Evolutionary conservation across 2,888 invertebrate genomes (phyloP).

Genomic region (Pollenia angustigena): DNA sequence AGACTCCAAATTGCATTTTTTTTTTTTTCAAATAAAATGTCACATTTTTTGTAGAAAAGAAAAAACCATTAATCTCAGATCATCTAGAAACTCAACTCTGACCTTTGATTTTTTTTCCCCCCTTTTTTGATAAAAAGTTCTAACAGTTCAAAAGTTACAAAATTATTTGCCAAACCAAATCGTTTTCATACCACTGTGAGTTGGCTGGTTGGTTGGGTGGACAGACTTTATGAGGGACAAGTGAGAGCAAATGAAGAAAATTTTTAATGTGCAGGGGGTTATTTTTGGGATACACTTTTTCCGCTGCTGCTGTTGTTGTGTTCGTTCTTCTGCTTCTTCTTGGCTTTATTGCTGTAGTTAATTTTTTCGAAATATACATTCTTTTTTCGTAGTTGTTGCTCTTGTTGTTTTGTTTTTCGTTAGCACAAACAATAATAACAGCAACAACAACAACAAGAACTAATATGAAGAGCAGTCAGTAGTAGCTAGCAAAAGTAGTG

Average conservation of each 20-base stretch:
- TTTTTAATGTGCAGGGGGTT: slow-evolving; percentile 78
- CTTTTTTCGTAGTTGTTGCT: slow-evolving; percentile 44
- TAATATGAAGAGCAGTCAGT: slow-evolving; percentile 69
- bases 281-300: slow-evolving; percentile 79
- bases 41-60: too few species aligned
- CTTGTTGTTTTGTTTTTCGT: slow-evolving; percentile 53
- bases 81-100: too few species aligned
- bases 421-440: slow-evolving; percentile 61
- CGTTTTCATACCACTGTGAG: neutral
- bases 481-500: slow-evolving; percentile 69
- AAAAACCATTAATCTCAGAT: too few species aligned
- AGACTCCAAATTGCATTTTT: too few species aligned
- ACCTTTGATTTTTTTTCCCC: too few species aligned
- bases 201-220: slow-evolving; percentile 26
- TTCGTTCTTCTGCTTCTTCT: slow-evolving; percentile 27
- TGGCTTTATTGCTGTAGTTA: slow-evolving; percentile 67
- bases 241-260: slow-evolving; percentile 59
- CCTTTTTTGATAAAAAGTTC: too few species aligned
- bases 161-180: too few species aligned
- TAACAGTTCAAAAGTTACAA: too few species aligned
- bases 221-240: slow-evolving; percentile 43
- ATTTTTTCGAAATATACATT: slow-evolving; percentile 65
- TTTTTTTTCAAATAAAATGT: too few species aligned
- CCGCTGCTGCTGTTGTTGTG: slow-evolving; percentile 28
- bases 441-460: slow-evolving; percentile 35